Evolutionary conservation across 37 sponge, comb jelly and placozoan genomes (phyloP), one percentile per base, ranked within the genome.

Genomic region (Haliclona indistincta): DNA sequence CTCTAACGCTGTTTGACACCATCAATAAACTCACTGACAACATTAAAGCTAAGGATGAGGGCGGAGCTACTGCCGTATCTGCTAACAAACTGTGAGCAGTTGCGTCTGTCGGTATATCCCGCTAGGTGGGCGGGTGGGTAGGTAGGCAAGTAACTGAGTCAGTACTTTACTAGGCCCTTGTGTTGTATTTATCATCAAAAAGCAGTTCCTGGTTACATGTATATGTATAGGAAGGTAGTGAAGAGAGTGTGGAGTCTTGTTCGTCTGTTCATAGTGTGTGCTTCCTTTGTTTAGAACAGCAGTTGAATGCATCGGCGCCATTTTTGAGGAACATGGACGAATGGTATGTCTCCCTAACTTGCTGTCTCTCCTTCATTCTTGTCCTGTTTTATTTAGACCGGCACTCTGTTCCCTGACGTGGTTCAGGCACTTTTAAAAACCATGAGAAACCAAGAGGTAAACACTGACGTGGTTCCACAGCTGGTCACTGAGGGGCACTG

Each of bases 1-100:
- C 83, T 0, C 68, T 79, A 29, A 65, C 68, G 15, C 38, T 95
- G 68, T 64, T 81, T 62, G 84, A 76, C 30, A 80, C 86, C 10
- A 53, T 95, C 28, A 71, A 81, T 17, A 82, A 81, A 38, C 91
- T 92, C 68, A 85, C 81, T n/a, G 96, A 95, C 53, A 68, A 83
- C 35, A 74, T 70, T 34, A 56, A 62, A 60, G 64, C 32, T 26
- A 70, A 29, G 43, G 86, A 89, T 10, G 91, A 85, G 25, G 68
- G 40, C 7, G 63, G 49, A 36, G 41, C 54, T 49, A 43, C 63
- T 54, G n/a, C n/a, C n/a, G n/a, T n/a, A n/a, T n/a, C n/a, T n/a
- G 19, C 72, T 65, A 88, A 78, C 42, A 78, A 78, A 20, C 71
- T 67, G 83, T 78, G 36, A 55, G 75, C 60, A 26, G 2, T 10